Evolutionary conservation across 2,113 vertebrate species (phyloP).

Genomic region (Phoxinus phoxinus): DNA sequence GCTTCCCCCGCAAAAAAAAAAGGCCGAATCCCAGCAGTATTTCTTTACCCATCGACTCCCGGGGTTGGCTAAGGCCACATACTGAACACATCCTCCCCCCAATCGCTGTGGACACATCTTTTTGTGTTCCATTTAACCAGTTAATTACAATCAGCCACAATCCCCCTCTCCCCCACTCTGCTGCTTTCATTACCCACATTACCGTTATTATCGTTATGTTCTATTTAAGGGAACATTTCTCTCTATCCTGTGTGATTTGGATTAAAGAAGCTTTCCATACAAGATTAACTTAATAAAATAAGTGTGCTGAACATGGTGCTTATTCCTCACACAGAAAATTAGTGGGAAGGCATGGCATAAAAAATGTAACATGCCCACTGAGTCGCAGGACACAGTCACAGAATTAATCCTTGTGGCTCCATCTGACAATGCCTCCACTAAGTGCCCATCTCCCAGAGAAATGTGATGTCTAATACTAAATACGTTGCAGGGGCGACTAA

Average conservation of each 20-base stretch:
- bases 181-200: conserved; percentile 44
- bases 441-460: conserved; percentile 12
- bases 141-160: conserved; percentile 61
- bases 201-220: conserved; percentile 65
- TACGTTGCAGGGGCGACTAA: conserved; percentile 30
- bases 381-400: neutral
- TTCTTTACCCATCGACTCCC: conserved; percentile 70
- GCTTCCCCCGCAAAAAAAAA: conserved; percentile 68
- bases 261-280: conserved; percentile 90
- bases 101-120: conserved; percentile 56
- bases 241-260: conserved; percentile 81
- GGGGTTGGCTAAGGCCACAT: conserved; percentile 68
- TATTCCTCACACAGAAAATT: conserved; percentile 71
- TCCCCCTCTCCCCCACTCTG: conserved; percentile 45
- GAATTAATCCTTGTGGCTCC: neutral
- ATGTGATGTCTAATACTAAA: conserved; percentile 20
- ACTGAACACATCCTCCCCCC: conserved; percentile 64
- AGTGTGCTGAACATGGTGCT: conserved; percentile 73
- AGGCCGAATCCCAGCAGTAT: conserved; percentile 23
- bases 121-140: conserved; percentile 62
- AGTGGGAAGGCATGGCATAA: conserved; percentile 31
- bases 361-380: conserved; percentile 24
- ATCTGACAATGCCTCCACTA: conserved; percentile 21
- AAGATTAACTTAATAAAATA: conserved; percentile 88
- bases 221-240: conserved; percentile 81